Evolutionary conservation across 2,888 invertebrate species (phyloP).

Genomic region (Drepanosiphum platanoidis): DNA sequence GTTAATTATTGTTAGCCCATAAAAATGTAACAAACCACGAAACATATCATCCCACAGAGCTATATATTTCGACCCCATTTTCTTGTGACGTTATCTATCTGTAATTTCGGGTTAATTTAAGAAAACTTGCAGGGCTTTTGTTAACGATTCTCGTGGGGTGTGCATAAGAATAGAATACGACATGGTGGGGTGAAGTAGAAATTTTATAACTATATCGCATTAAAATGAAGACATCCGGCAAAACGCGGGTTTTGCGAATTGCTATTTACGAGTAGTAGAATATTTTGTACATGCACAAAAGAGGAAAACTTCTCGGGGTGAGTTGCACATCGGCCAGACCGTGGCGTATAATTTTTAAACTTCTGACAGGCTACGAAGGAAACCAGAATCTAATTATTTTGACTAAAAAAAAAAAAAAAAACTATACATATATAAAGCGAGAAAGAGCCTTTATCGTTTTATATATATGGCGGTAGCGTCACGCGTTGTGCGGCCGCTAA

Average conservation of each 20-base stretch:
- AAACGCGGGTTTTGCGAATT: constrained; percentile 40
- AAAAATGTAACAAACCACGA: background rate
- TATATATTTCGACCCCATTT: constrained; percentile 8
- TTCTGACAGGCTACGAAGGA: constrained; percentile 53
- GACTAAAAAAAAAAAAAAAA: background rate
- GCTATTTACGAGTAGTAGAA: constrained; percentile 40
- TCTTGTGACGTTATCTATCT: constrained; percentile 27
- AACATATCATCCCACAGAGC: background rate
- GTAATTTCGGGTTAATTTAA: constrained; percentile 45
- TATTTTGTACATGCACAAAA: background rate
- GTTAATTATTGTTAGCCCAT: background rate
- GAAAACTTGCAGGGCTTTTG: constrained; percentile 31
- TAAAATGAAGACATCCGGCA: constrained; percentile 52
- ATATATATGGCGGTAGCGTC: constrained; percentile 5
- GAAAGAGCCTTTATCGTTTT: constrained; percentile 35
- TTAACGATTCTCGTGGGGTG: constrained; percentile 26
- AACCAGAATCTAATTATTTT: constrained; percentile 58
- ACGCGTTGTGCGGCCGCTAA: constrained; percentile 44
- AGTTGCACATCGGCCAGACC: constrained; percentile 48
- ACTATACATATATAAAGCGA: background rate
- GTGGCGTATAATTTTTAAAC: constrained; percentile 61
- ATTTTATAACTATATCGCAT: constrained; percentile 50
- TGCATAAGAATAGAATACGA: background rate
- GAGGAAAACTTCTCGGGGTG: constrained; percentile 39
- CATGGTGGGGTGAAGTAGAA: background rate